Conservation (phyloP, 2,113 vertebrate genomes). For the Otolemur garnettii region DNA sequence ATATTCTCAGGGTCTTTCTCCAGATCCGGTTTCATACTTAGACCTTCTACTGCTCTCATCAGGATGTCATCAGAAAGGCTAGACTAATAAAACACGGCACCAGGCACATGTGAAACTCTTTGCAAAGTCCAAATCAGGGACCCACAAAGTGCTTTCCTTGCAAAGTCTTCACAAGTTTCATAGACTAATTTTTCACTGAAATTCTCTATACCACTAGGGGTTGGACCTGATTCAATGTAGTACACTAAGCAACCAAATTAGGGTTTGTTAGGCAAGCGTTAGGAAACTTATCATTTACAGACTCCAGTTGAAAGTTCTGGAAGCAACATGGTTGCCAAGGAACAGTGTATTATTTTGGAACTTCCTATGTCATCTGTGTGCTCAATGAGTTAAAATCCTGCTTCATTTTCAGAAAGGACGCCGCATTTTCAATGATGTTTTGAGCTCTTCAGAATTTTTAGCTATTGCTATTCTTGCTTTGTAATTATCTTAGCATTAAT, state of each 20-base stretch:
- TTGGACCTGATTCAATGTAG: neutral
- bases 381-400: neutral
- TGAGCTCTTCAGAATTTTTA: neutral
- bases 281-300: neutral
- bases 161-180: neutral
- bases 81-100: accelerated
- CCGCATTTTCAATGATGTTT: neutral
- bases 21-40: neutral
- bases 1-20: neutral
- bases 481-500: neutral
- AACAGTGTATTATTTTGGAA: neutral
- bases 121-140: too few species aligned
- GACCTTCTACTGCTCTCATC: neutral
- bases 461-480: neutral
- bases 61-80: neutral
- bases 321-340: neutral
- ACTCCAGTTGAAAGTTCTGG: neutral
- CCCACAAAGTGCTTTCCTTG: neutral
- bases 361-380: neutral
- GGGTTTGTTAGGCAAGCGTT: neutral
- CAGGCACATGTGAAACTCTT: neutral
- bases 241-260: too few species aligned
- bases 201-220: neutral
- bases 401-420: neutral
- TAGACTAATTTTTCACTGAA: neutral